Evolutionary conservation across 2,888 invertebrate genomes (phyloP).

Genomic region (Rotaria macrura): DNA sequence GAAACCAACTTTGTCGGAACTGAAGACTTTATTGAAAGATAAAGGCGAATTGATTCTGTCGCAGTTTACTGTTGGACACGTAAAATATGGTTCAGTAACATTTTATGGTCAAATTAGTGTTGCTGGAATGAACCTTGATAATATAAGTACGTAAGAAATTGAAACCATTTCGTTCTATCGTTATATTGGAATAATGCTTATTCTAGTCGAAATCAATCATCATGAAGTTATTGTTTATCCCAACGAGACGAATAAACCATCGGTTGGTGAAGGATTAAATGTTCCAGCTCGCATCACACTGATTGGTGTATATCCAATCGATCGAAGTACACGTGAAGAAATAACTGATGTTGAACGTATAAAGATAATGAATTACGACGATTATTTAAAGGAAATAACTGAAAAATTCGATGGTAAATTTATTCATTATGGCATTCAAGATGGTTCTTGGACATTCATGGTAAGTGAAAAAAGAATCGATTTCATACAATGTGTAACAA

Average conservation of each 20-base stretch:
- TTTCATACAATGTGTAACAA: neutral
- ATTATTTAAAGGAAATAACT: conserved; percentile 71
- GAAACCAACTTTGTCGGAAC: conserved; percentile 23
- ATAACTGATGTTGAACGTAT: conserved; percentile 67
- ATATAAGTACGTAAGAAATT: conserved; percentile 3
- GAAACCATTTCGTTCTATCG: no score
- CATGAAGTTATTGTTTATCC: conserved; percentile 92
- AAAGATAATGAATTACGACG: conserved; percentile 71
- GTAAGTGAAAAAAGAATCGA: neutral
- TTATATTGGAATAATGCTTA: no score
- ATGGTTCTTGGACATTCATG: conserved; percentile 92
- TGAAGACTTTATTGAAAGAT: neutral
- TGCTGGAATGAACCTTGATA: conserved; percentile 27
- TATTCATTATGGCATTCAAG: conserved; percentile 82
- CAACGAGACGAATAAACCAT: conserved; percentile 74
- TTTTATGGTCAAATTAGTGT: conserved; percentile 28
- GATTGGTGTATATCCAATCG: conserved; percentile 83
- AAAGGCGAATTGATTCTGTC: conserved; percentile 28
- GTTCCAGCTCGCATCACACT: conserved; percentile 72
- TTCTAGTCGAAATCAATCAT: conserved; percentile 71
- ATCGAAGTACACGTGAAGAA: conserved; percentile 67
- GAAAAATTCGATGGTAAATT: conserved; percentile 78
- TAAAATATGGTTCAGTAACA: conserved; percentile 31
- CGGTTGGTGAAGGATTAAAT: conserved; percentile 75
- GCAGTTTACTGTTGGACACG: conserved; percentile 28